These are phyloP conservation scores for Cyprinodon variegatus DNA, from an alignment of 2,113 vertebrate genomes.

Conservation along the genomic window DNA sequence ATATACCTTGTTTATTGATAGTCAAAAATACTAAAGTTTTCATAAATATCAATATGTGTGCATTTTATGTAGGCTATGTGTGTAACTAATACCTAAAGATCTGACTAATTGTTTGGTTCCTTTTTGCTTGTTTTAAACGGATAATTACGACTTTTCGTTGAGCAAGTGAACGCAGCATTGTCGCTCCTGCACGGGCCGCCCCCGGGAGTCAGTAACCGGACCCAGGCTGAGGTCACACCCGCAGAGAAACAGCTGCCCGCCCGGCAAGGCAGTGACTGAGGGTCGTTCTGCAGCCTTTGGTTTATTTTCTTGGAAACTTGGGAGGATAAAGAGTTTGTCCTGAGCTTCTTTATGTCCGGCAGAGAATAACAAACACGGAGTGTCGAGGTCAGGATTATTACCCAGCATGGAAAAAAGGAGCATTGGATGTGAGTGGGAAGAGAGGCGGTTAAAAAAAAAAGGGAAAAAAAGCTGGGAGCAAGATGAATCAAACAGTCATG, in stretches of 20 bases:
- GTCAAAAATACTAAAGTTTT: too few species aligned
- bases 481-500: not conserved
- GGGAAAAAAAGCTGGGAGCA: conserved; percentile 21
- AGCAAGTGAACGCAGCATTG: conserved; percentile 29
- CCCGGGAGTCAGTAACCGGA: conserved; percentile 47
- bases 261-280: conserved; percentile 8
- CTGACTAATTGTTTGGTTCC: too few species aligned
- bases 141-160: conserved; percentile 1
- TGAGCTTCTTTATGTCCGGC: conserved; percentile 53
- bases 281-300: conserved; percentile 26
- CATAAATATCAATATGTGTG: too few species aligned
- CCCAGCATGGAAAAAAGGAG: conserved; percentile 38
- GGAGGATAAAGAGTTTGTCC: conserved; percentile 63
- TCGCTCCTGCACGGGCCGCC: not conserved
- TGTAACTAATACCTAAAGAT: too few species aligned
- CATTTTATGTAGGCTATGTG: too few species aligned
- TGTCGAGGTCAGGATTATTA: conserved; percentile 57
- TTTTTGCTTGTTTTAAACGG: not conserved
- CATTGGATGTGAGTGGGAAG: conserved; percentile 32
- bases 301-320: conserved; percentile 69
- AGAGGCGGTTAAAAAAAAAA: conserved; percentile 28
- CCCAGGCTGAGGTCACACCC: conserved; percentile 43
- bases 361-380: conserved; percentile 55
- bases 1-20: too few species aligned
- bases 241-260: conserved; percentile 63